phyloP scores from a whole-genome alignment of 2,113 vertebrate genomes.

The Plectropomus leopardus region DNA sequence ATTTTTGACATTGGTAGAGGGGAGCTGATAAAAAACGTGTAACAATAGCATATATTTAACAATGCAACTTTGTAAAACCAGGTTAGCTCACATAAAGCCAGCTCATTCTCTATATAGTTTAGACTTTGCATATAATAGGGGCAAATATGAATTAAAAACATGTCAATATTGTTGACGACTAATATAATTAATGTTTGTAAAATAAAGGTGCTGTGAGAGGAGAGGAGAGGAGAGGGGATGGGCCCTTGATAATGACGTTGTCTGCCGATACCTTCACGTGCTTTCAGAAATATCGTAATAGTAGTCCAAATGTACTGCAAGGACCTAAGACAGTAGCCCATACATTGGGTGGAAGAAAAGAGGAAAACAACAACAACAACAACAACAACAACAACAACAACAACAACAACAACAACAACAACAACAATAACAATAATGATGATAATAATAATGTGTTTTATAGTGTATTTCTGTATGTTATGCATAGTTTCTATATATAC shows the following conservation, averaged over 20 bases:
- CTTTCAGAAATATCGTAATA: not conserved
- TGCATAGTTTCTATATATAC: too few relatives aligned
- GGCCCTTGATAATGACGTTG: slow-evolving; percentile 49
- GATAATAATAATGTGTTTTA: too few relatives aligned
- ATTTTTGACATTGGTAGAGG: too few relatives aligned
- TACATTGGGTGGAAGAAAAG: too few relatives aligned
- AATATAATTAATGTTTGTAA: slow-evolving; percentile 13
- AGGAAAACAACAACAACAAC: too few relatives aligned
- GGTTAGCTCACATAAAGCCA: not conserved
- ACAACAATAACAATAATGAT: too few relatives aligned
- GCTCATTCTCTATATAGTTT: not conserved
- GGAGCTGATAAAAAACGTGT: not conserved
- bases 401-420: too few relatives aligned
- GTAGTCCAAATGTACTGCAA: not conserved
- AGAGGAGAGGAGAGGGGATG: slow-evolving; percentile 5
- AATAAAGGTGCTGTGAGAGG: slow-evolving; percentile 16
- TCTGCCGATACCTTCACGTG: slow-evolving; percentile 19
- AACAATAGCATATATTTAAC: not conserved
- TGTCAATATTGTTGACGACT: not conserved
- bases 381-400: too few relatives aligned
- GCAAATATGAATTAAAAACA: not conserved
- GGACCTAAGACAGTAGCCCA: too few relatives aligned
- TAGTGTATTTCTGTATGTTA: too few relatives aligned
- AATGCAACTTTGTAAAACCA: not conserved
- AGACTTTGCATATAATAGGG: not conserved